A percentile compares a stretch with the other conserved stretches of the same genome.
Evolutionary conservation across 2,113 vertebrate species (phyloP).

Genomic region (Thunnus maccoyii): DNA sequence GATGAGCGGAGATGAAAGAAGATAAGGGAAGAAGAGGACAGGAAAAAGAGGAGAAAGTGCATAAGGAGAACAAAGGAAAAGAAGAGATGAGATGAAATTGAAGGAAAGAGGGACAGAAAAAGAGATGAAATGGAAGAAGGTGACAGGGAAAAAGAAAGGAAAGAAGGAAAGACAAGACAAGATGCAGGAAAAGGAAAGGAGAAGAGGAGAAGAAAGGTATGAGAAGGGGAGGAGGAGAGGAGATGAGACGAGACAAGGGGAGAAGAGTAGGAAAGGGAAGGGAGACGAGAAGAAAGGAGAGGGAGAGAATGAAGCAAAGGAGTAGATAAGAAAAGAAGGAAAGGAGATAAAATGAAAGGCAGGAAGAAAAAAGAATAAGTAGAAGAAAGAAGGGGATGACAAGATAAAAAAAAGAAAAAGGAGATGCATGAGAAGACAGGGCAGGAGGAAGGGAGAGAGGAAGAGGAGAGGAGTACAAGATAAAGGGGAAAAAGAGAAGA

Average conservation of each 20-base stretch:
- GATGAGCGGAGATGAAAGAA: too few relatives aligned
- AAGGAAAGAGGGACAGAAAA: neutral
- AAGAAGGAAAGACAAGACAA: neutral
- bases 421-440: too few relatives aligned
- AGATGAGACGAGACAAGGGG: neutral
- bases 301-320: neutral
- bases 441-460: neutral
- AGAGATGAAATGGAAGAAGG: too few relatives aligned
- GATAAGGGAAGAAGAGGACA: neutral
- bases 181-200: neutral
- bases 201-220: neutral
- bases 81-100: neutral
- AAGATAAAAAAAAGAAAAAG: neutral
- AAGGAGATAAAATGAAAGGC: neutral
- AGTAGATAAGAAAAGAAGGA: neutral
- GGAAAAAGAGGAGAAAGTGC: too few relatives aligned
- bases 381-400: neutral
- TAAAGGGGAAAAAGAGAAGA: neutral
- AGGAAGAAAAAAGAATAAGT: neutral
- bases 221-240: too few relatives aligned
- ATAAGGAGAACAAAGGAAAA: neutral
- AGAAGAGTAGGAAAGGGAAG: neutral
- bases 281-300: neutral
- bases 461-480: neutral
- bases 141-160: neutral